A percentile compares a stretch with the other conserved stretches of the same genome.
Evolutionary conservation across 2,888 invertebrate genomes (phyloP).

Genomic region (Ormyrus nitidulus): DNA sequence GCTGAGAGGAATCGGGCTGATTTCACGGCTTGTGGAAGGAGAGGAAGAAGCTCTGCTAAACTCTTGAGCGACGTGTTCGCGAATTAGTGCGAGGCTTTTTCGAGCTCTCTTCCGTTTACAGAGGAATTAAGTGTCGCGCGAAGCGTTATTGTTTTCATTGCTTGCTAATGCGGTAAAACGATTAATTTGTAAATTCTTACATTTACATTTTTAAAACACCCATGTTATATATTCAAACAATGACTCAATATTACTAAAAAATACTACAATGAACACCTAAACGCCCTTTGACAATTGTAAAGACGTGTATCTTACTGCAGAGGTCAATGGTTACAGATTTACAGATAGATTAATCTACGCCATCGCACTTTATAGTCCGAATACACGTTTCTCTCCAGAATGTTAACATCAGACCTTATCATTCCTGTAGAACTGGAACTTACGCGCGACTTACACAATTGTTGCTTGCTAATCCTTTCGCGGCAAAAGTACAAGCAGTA

Average conservation of each 20-base stretch:
- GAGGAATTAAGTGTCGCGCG: too few species aligned
- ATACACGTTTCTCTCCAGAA: constrained; percentile 62
- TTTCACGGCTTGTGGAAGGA: constrained; percentile 27
- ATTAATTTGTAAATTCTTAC: too few species aligned
- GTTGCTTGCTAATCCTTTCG: not conserved
- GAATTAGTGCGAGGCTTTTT: constrained; percentile 12
- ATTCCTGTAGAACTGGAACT: constrained; percentile 63
- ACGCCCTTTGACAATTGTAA: too few species aligned
- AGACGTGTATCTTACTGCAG: too few species aligned
- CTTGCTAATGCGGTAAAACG: too few species aligned
- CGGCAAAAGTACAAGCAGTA: constrained; percentile 2
- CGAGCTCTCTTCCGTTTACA: too few species aligned
- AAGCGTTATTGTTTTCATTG: too few species aligned
- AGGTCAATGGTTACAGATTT: not conserved
- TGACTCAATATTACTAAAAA: too few species aligned
- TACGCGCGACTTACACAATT: constrained; percentile 39
- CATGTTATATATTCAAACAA: too few species aligned
- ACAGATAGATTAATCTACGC: constrained; percentile 60
- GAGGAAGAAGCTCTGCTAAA: constrained; percentile 12
- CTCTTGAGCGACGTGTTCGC: constrained; percentile 36
- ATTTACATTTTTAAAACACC: too few species aligned
- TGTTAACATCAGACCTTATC: constrained; percentile 67
- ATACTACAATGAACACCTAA: too few species aligned
- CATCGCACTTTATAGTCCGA: constrained; percentile 60
- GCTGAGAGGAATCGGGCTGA: not conserved